Evolutionary conservation across 2,113 vertebrate species (phyloP), one percentile per base, ranked within the genome.

Genomic region (Cryptomyrus ogoouensis): DNA sequence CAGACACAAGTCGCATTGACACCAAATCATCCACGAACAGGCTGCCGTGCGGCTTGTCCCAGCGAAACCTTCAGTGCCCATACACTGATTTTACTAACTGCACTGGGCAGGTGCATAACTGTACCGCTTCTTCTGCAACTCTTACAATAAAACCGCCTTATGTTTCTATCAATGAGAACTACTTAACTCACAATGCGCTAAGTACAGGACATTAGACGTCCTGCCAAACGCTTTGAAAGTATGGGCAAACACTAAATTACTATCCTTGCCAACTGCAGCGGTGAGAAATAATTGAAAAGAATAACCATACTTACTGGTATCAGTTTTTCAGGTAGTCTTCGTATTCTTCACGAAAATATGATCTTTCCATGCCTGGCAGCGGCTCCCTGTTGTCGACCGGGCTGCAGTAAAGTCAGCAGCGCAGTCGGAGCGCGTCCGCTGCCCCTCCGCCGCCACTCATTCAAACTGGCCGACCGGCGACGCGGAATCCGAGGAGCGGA

Each of bases 381-480:
- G 6, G 44, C 83, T 89, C 83, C 89, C 24, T 13, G 74, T 35
- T 74, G 21, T 6, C n/a, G 46, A 13, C 46, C 21, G 74, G 84
- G 24, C 10, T 35, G 62, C 10, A n/a, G 85, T 56, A 39, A 47
- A 70, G 17, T 44, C 13, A 17, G 39, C 49, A 70, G 86, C 89
- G 89, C 74, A 91, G 91, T 88, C 90, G 88, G 83, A 39, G 93
- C 91, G 88, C 62, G 91, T 89, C 92, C 93, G 91, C 95, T 90
- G 92, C 95, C 93, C 93, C 96, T 91, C 92, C 93, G 90, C 95
- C 90, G 93, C 95, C 93, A 92, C 96, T 91, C 94, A 96, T 98
- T 99, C 97, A 98, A 98, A 98, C 74, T 89, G 93, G 91, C 86
- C 17, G 88, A 87, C 39, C 91, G 83, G 84, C 83, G 44, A 50